These are phyloP conservation scores for Lasioglossum vierecki DNA, from an alignment of 2,888 invertebrate genomes.

Conservation along the genomic window DNA sequence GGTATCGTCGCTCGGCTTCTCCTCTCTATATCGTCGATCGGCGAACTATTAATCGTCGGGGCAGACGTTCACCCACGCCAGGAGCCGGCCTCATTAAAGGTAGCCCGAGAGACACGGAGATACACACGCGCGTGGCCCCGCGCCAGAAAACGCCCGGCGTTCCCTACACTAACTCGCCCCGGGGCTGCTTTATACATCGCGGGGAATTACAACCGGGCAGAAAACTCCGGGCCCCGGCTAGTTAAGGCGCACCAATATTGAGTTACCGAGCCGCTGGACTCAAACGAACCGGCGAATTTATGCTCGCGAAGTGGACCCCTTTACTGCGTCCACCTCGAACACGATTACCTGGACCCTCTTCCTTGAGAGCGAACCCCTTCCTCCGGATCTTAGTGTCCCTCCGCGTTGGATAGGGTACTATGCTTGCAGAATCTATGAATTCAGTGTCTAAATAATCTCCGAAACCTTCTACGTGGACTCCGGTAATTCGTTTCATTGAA, in stretches of 20 bases:
- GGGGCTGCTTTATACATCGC: conserved; percentile 48
- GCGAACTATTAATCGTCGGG: conserved; percentile 72
- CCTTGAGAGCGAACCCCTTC: not conserved
- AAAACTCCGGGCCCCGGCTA: conserved; percentile 51
- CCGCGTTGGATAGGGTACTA: not conserved
- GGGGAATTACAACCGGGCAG: conserved; percentile 44
- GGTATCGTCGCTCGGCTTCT: conserved; percentile 58
- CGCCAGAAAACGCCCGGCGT: conserved; percentile 32
- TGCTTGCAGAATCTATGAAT: not conserved
- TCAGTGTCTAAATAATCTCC: not conserved
- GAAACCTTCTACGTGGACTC: too few relatives aligned
- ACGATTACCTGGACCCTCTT: not conserved
- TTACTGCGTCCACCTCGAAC: conserved; percentile 17
- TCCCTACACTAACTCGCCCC: conserved; percentile 26
- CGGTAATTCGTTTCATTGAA: not conserved
- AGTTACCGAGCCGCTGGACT: conserved; percentile 71
- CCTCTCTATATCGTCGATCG: conserved; percentile 55
- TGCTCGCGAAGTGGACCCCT: conserved; percentile 42
- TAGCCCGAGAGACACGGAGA: conserved; percentile 49
- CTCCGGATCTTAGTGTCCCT: not conserved
- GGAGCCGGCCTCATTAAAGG: conserved; percentile 74
- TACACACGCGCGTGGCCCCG: conserved; percentile 57
- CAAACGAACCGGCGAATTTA: conserved; percentile 74
- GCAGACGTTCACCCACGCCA: conserved; percentile 75
- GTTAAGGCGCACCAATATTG: conserved; percentile 72